These are phyloP conservation scores for Mola mola DNA, from an alignment of 2,113 vertebrate species.

Conservation along the genomic window DNA sequence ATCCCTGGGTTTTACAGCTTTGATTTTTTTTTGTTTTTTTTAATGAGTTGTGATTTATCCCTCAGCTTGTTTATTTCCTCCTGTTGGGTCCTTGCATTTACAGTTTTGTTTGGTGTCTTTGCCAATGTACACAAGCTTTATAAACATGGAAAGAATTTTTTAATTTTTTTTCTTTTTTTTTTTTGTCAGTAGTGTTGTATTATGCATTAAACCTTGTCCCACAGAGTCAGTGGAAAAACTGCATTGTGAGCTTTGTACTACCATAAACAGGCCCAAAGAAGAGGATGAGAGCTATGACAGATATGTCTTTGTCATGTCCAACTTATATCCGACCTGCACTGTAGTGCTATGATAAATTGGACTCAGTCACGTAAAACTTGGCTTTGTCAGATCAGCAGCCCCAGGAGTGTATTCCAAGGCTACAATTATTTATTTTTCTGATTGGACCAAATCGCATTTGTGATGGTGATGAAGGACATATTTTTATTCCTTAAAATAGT, in stretches of 20 bases:
- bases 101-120: conserved; percentile 27
- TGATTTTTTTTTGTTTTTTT: conserved; percentile 3
- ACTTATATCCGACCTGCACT: neutral
- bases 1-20: conserved; percentile 25
- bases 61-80: neutral
- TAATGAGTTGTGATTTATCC: conserved; percentile 10
- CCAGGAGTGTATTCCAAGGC: no score
- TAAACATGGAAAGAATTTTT: conserved; percentile 14
- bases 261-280: conserved; percentile 25
- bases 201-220: conserved; percentile 1
- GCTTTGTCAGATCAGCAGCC: neutral
- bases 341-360: conserved; percentile 23
- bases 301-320: conserved; percentile 25
- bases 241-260: conserved; percentile 45
- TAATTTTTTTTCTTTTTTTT: conserved; percentile 9
- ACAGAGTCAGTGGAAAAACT: conserved; percentile 7
- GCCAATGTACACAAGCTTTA: conserved; percentile 41
- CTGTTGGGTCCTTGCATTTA: conserved; percentile 3
- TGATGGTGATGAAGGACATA: neutral
- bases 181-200: neutral
- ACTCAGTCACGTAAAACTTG: conserved; percentile 18
- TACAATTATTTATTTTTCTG: conserved; percentile 4
- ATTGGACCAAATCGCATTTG: neutral
- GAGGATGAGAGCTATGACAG: conserved; percentile 18
- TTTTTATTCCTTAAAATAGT: conserved; percentile 16